Conservation (phyloP, 2,888 invertebrate genomes). For the Gasteruption jaculator region DNA sequence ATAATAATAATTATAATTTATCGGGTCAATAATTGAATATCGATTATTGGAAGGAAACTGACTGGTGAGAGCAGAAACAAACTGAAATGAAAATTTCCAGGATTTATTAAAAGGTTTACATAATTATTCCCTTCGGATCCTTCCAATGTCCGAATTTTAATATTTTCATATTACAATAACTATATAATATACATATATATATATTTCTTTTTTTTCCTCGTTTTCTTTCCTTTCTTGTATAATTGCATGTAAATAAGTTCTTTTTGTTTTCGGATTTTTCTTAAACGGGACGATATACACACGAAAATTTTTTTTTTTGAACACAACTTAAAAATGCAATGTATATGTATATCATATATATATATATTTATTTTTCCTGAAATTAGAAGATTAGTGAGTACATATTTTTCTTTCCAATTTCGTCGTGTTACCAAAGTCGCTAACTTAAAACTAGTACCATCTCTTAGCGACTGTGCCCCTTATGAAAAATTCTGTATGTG, state of each 20-base stretch:
- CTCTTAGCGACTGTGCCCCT: too few species aligned
- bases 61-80: not conserved
- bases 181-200: conserved; percentile 28
- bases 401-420: conserved; percentile 15
- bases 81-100: conserved; percentile 36
- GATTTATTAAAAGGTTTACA: conserved; percentile 45
- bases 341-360: conserved; percentile 31
- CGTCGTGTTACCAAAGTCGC: too few species aligned
- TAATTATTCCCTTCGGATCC: conserved; percentile 30
- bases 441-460: too few species aligned
- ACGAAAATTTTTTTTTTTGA: too few species aligned
- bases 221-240: conserved; percentile 25
- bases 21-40: too few species aligned
- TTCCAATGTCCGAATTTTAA: conserved; percentile 26
- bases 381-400: conserved; percentile 17
- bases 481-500: too few species aligned
- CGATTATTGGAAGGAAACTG: too few species aligned
- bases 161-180: conserved; percentile 33
- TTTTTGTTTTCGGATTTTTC: conserved; percentile 38
- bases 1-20: conserved; percentile 16
- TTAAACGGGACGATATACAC: too few species aligned
- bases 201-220: conserved; percentile 25
- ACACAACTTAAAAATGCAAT: too few species aligned
- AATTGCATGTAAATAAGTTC: conserved; percentile 38
- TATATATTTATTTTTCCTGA: conserved; percentile 23